Evolutionary conservation across 2,113 vertebrate species (phyloP).

Genomic region (Drymodes brunneopygia): DNA sequence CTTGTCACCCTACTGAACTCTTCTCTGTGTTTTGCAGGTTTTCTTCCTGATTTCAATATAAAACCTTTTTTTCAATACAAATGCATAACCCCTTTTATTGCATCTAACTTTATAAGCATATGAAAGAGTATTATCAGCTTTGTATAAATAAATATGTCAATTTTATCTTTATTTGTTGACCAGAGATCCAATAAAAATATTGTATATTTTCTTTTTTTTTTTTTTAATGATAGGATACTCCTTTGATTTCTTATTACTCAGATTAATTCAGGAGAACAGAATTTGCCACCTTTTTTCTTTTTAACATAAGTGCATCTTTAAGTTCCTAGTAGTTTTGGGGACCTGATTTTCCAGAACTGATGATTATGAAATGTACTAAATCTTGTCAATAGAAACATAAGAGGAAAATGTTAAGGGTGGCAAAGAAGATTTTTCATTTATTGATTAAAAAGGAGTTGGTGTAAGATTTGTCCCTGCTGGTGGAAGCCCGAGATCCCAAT

Average conservation of each 20-base stretch:
- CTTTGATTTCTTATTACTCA: background rate
- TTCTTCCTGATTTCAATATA: background rate
- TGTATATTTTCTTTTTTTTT: background rate
- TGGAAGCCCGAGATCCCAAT: background rate
- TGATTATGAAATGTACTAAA: background rate
- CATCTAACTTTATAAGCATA: background rate
- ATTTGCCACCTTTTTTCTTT: background rate
- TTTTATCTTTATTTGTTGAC: background rate
- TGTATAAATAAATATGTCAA: background rate
- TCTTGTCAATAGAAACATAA: background rate
- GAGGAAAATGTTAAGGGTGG: background rate
- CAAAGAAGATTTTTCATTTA: background rate
- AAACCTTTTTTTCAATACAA: background rate
- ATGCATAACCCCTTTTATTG: background rate
- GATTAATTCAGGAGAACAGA: background rate
- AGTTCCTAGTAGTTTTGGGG: background rate
- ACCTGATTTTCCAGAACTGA: background rate
- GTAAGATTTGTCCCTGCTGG: background rate
- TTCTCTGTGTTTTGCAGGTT: background rate
- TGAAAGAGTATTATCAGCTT: background rate
- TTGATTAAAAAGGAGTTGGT: background rate
- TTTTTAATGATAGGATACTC: background rate
- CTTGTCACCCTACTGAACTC: background rate
- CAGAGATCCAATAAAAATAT: background rate
- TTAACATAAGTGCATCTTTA: background rate